Percentiles rank a stretch among this genome's conserved stretches.
These are phyloP conservation scores for Invenusta paracnida DNA, from an alignment of 2,888 invertebrate species.

Conservation along the genomic window DNA sequence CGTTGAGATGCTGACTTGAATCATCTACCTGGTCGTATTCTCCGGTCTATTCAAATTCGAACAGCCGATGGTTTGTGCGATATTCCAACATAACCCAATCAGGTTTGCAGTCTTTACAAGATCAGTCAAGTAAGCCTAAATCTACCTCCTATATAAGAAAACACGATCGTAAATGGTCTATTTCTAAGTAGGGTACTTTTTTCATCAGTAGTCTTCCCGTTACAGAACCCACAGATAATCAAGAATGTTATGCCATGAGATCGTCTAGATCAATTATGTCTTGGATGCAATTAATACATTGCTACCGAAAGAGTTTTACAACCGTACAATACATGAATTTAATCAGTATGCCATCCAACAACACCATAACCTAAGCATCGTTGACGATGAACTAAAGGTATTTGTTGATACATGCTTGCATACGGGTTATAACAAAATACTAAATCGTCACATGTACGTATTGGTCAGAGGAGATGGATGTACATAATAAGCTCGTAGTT, in stretches of 20 bases:
- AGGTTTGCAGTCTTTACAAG: background rate
- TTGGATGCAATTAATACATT: background rate
- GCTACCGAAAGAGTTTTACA: background rate
- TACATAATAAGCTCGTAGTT: background rate
- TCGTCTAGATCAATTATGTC: background rate
- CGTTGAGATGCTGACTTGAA: background rate
- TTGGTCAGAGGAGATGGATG: background rate
- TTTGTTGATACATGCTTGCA: background rate
- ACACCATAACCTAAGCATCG: background rate
- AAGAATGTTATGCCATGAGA: background rate
- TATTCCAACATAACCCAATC: background rate
- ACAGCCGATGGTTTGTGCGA: background rate
- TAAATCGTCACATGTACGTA: background rate
- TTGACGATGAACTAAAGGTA: background rate
- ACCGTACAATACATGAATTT: background rate
- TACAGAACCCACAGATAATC: background rate
- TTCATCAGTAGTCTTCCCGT: too few species aligned
- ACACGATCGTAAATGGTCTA: background rate
- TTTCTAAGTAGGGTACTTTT: background rate
- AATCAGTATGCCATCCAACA: too few species aligned
- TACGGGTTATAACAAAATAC: background rate
- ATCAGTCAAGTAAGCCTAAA: background rate
- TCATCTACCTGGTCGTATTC: background rate
- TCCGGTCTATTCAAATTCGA: background rate
- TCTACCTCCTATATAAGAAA: background rate